A percentile compares a stretch with the other conserved stretches of the same genome.
These are phyloP conservation scores for Eudasyphora cyanicolor DNA, from an alignment of 2,888 invertebrate species.

Conservation along the genomic window DNA sequence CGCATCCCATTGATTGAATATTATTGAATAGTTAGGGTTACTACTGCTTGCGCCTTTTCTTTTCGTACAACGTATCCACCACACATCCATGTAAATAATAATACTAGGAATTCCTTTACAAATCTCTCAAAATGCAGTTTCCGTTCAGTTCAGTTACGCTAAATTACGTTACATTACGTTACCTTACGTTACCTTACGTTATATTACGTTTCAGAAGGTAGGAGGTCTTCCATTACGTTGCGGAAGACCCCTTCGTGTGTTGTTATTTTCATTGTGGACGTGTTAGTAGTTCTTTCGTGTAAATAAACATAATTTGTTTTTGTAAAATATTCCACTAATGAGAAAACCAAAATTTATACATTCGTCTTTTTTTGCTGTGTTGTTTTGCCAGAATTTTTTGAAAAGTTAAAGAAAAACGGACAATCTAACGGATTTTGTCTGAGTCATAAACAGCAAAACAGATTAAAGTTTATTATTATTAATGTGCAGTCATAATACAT, in stretches of 20 bases:
- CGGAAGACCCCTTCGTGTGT: neutral
- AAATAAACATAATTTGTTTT: neutral
- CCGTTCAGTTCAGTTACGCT: neutral
- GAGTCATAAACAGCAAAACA: no score
- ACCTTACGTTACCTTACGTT: neutral
- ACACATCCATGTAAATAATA: conserved; percentile 49
- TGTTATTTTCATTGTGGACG: conserved; percentile 12
- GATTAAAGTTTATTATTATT: neutral
- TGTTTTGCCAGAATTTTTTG: neutral
- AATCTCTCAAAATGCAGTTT: conserved; percentile 27
- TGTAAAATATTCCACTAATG: conserved; percentile 11
- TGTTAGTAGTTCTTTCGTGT: conserved; percentile 26
- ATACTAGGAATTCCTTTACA: conserved; percentile 33
- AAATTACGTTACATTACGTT: no score
- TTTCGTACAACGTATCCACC: conserved; percentile 34
- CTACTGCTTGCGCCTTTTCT: conserved; percentile 46
- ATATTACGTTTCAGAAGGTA: neutral
- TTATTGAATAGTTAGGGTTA: conserved; percentile 32
- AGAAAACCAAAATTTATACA: neutral
- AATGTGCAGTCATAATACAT: conserved; percentile 25
- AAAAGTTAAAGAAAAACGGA: neutral
- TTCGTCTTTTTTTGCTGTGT: neutral
- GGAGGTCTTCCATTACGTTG: neutral
- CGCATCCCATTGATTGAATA: conserved; percentile 9
- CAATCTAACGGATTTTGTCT: no score